Evolutionary conservation across 2,797 vertebrate genomes (phyloP).

Genomic region (Bovichtus variegatus): DNA sequence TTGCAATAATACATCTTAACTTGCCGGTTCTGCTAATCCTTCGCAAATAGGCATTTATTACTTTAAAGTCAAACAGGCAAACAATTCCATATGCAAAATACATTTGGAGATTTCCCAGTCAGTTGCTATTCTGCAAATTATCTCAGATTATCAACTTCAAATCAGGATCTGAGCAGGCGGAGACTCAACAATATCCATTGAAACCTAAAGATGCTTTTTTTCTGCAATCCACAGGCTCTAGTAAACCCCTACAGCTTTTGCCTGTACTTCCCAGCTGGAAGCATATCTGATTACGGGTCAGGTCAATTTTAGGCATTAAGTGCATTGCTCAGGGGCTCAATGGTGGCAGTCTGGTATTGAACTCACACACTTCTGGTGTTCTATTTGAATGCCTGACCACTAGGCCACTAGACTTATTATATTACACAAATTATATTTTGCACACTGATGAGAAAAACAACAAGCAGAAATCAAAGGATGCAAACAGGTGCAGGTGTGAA

Average conservation of each 20-base stretch:
- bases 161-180: neutral
- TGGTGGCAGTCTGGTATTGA: too few species aligned
- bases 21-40: neutral
- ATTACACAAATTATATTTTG: conserved; percentile 36
- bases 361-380: too few species aligned
- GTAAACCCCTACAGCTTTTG: neutral
- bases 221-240: neutral
- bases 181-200: neutral
- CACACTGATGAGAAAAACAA: conserved; percentile 34
- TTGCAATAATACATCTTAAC: neutral
- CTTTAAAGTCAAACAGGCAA: neutral
- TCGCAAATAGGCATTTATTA: neutral
- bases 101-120: neutral
- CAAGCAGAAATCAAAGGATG: conserved; percentile 46
- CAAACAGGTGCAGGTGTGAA: conserved; percentile 30
- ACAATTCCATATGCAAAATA: neutral
- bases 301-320: neutral
- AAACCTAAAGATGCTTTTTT: neutral
- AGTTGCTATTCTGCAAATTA: neutral
- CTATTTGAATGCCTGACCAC: too few species aligned
- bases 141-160: neutral
- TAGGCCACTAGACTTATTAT: too few species aligned
- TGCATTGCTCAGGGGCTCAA: too few species aligned
- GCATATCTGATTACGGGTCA: neutral
- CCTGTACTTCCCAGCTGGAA: neutral